Evolutionary conservation across 1,140 invertebrate genomes (phyloP), one percentile per base, ranked within the genome.

Genomic region (Drosophila grimshawi): DNA sequence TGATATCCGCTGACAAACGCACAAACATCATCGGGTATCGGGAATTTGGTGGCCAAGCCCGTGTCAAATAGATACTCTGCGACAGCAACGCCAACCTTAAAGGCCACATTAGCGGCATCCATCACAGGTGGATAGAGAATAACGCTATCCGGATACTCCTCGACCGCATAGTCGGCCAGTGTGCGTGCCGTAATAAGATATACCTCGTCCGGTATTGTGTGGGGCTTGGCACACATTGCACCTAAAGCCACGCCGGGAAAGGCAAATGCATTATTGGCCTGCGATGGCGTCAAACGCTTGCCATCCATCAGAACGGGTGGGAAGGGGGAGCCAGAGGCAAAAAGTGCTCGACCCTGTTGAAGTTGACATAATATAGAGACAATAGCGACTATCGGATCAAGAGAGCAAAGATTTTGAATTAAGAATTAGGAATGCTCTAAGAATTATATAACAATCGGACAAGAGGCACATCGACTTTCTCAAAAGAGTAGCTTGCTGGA

Each of bases 201-300:
- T 35, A 96, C 94, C 55, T 98, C 96, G 75, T 99, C 97, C 1
- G 95, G 94, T 86, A 99, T 98, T 56, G 95, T 95, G 63, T 95
- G 94, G 80, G 98, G 96, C 37, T 96, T 95, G 27, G 95, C 95
- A 74, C 94, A 95, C 61, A 99, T 95, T 10, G 96, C 95, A 49
- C 96, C 98, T 11, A 99, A 93, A 4, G 97, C 97, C n/a, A 99
- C 94, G 10, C 98, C 98, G 8, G 98, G 98, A 94, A 99, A 99
- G 76, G 98, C 98, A 92, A 99, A 99, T 0, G 98, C 96, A 93
- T 99, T 99, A 93, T 99, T 99, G 64, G 97, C 97, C 93, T 99
- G 98, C 0, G 98, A 98, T 2, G 98, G 97, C 78, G 95, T 91
- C 78, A 94, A 95, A 2, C 95, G 95, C 80, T 97, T 95, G 0